Conservation (phyloP, 92 coral and sea anemone genomes). For the Parazoanthus darwini region DNA sequence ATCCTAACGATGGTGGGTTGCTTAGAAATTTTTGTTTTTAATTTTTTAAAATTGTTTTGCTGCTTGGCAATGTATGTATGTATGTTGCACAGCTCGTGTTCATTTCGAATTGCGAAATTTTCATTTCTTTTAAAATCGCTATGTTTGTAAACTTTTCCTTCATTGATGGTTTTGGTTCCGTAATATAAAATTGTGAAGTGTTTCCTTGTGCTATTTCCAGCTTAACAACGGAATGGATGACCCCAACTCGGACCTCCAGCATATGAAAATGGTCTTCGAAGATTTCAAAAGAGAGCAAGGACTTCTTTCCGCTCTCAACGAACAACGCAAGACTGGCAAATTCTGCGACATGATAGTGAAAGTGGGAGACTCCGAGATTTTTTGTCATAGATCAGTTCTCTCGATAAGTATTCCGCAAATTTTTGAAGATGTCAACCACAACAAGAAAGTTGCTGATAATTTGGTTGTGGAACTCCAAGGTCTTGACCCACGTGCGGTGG, state of each 20-base stretch:
- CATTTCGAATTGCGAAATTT: neutral
- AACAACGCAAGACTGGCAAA: conserved; percentile 69
- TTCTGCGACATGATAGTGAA: conserved; percentile 76
- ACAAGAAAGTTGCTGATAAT: conserved; percentile 45
- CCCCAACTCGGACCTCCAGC: conserved; percentile 10
- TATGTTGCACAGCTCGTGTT: neutral
- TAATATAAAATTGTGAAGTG: neutral
- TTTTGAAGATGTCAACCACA: conserved; percentile 50
- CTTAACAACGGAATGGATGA: conserved; percentile 43
- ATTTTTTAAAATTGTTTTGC: neutral
- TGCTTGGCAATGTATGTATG: neutral
- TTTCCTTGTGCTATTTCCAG: conserved; percentile 10
- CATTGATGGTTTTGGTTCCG: neutral
- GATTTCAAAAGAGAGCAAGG: conserved; percentile 48
- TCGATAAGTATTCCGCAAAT: conserved; percentile 79
- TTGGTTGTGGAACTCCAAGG: conserved; percentile 69
- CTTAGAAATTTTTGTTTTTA: neutral
- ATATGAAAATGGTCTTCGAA: conserved; percentile 46
- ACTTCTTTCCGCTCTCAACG: conserved; percentile 63
- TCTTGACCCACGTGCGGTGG: conserved; percentile 81
- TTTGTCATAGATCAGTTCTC: conserved; percentile 81
- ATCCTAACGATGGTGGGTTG: conserved; percentile 8
- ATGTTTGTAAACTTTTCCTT: neutral
- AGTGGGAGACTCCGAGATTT: conserved; percentile 72
- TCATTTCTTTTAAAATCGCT: neutral